phyloP scores from a whole-genome alignment of 2,888 invertebrate species.

The Hypercompe scribonia region DNA sequence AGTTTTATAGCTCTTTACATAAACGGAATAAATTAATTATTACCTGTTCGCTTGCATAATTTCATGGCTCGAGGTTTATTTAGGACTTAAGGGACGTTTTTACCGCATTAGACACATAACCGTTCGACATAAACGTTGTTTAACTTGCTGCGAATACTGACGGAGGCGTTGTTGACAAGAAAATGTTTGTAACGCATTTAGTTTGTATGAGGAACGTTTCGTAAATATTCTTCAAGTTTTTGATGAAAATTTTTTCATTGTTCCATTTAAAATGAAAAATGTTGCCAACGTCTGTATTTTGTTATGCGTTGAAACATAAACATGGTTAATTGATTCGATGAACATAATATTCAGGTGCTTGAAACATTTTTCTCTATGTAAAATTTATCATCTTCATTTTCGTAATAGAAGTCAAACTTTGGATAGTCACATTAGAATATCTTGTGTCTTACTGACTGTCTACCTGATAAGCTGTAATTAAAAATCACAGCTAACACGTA shows the following conservation, averaged over 20 bases:
- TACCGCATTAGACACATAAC: conserved; percentile 34
- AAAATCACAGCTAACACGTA: neutral
- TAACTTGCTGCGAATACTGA: conserved; percentile 28
- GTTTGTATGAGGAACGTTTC: neutral
- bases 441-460: too few relatives aligned
- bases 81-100: conserved; percentile 57
- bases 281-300: too few relatives aligned
- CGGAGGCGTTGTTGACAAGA: neutral
- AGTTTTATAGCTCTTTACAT: conserved; percentile 61
- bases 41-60: conserved; percentile 67
- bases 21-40: conserved; percentile 71
- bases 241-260: neutral
- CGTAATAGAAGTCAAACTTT: neutral
- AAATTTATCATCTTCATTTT: too few relatives aligned
- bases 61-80: conserved; percentile 59
- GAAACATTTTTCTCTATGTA: too few relatives aligned
- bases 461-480: neutral
- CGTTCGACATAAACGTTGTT: conserved; percentile 29
- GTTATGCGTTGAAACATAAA: too few relatives aligned
- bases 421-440: too few relatives aligned
- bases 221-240: neutral
- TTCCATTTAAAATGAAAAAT: too few relatives aligned
- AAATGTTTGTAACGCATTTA: neutral
- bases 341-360: too few relatives aligned
- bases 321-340: too few relatives aligned